Evolutionary conservation across 2,113 vertebrate genomes (phyloP), one percentile per base, ranked within the genome.

Genomic region (Misgurnus mizolepis): DNA sequence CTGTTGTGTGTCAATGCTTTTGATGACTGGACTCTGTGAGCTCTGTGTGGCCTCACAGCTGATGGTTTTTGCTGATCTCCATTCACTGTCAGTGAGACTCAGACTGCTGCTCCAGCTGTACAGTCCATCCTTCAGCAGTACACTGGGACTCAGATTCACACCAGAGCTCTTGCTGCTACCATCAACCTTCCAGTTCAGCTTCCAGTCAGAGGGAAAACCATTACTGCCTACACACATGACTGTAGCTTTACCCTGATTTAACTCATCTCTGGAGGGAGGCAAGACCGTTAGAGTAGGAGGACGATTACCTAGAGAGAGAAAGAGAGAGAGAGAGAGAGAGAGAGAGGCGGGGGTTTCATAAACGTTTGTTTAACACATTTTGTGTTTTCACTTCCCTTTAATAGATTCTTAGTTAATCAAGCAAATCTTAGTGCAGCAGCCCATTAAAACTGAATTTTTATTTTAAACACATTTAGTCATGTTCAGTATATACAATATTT

Each of bases 181-280:
- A 40, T 73, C 82, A 80, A 85, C 65, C 82, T 84, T 80, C 84
- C 84, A 85, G 76, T 76, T 83, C 80, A 81, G 69, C 49, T 5
- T 83, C 83, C 85, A 87, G 83, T 80, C 84, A 62, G 86, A 87
- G 64, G 86, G 84, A 73, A 82, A 87, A 65, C 84, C 86, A 76
- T 86, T 82, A 69, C 72, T 80, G 76, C 70, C 83, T 72, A 85
- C 55, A 78, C 70, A 83, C 81, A 81, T 1, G 27, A 85, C 53
- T 74, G 78, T 83, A 65, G 60, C 77, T 77, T 74, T 75, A 34
- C 66, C 80, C 80, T 82, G 68, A 47, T 68, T 17, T 53, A 79
- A 68, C 71, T 86, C 82, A 62, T 39, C 67, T 22, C 76, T 84
- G 76, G 83, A 85, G 79, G 81, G 83, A 4, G 78, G 62, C 76